Conservation (phyloP, 2,797 vertebrate species). For the Botia almorhae region DNA sequence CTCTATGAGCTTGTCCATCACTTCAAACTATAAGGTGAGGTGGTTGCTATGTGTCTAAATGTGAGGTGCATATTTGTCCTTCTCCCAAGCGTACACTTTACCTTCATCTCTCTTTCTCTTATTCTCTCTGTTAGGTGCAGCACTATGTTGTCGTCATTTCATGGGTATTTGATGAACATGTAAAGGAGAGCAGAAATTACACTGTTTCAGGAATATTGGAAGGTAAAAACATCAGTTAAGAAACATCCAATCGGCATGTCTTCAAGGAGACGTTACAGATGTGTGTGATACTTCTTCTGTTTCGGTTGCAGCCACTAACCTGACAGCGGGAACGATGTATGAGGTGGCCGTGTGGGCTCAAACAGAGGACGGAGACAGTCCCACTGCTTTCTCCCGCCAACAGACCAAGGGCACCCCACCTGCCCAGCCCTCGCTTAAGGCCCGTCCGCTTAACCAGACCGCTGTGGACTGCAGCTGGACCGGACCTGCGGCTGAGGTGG, state of each 20-base stretch:
- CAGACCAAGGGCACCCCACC: slow-evolving; percentile 84
- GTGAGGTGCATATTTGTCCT: background rate
- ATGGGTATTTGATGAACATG: slow-evolving; percentile 92
- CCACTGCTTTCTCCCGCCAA: slow-evolving; percentile 84
- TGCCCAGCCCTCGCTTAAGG: slow-evolving; percentile 84
- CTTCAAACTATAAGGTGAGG: slow-evolving; percentile 72
- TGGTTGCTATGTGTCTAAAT: background rate
- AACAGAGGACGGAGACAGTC: slow-evolving; percentile 90
- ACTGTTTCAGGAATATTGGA: slow-evolving; percentile 76
- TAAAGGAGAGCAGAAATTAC: slow-evolving; percentile 88
- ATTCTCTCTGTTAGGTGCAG: slow-evolving; percentile 76
- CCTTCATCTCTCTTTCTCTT: background rate
- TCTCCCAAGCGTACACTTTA: background rate
- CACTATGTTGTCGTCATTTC: slow-evolving; percentile 87
- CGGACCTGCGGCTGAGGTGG: slow-evolving; percentile 80
- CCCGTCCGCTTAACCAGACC: slow-evolving; percentile 91
- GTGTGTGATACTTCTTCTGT: background rate
- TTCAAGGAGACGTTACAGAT: background rate
- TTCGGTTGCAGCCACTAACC: slow-evolving; percentile 80
- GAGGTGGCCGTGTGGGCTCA: slow-evolving; percentile 94
- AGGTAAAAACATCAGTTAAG: slow-evolving; percentile 72
- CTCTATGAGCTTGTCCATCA: slow-evolving; percentile 86
- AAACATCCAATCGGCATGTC: background rate
- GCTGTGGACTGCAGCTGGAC: slow-evolving; percentile 93
- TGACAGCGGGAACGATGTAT: slow-evolving; percentile 90